Percentiles rank a stretch among this genome's conserved stretches.
phyloP scores from a whole-genome alignment of 2,797 vertebrate genomes.

The Rhynchotus rufescens region DNA sequence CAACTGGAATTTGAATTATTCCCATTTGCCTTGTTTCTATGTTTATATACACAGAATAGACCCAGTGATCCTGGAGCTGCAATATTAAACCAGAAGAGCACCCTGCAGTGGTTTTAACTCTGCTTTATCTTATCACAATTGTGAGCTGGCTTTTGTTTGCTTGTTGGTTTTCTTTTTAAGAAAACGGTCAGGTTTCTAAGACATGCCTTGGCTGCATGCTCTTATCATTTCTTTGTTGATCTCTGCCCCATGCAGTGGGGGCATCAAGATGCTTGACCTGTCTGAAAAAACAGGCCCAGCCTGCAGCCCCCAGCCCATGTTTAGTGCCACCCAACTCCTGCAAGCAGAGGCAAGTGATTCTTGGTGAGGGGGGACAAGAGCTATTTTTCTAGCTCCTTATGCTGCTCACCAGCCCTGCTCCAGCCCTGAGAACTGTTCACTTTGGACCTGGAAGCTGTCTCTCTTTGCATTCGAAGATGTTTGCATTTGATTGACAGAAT shows the following conservation, averaged over 20 bases:
- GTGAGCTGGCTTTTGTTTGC: not conserved
- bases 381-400: not conserved
- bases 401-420: not conserved
- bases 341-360: not conserved
- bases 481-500: constrained; percentile 3
- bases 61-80: not conserved
- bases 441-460: not conserved
- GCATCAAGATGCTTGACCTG: not conserved
- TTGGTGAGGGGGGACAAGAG: not conserved
- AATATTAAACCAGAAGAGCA: not conserved
- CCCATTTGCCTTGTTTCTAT: not conserved
- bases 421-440: not conserved
- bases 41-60: not conserved
- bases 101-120: not conserved
- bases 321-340: not conserved
- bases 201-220: not conserved
- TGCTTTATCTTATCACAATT: not conserved
- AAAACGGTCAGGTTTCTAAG: not conserved
- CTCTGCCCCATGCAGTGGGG: not conserved
- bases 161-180: not conserved
- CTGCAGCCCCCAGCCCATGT: not conserved
- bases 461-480: not conserved
- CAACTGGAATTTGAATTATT: not conserved
- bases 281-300: not conserved
- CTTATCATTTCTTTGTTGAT: not conserved